Conservation (phyloP, 2,113 vertebrate genomes). For the Neopipo cinnamomea region DNA sequence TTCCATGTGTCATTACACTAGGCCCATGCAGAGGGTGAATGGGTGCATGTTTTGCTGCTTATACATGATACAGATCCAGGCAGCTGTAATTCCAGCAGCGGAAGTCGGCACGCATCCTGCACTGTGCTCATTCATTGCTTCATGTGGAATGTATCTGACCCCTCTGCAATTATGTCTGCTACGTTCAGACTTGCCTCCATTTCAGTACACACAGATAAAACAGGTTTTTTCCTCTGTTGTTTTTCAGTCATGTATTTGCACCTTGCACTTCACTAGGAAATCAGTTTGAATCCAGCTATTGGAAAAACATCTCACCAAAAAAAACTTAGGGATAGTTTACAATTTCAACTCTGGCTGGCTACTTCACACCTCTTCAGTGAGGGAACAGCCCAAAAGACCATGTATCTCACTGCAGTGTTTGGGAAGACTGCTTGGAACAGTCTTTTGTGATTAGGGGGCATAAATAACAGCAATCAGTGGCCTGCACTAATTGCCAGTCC, state of each 20-base stretch:
- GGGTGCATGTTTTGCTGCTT: not conserved
- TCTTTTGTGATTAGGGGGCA: not conserved
- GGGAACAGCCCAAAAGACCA: not conserved
- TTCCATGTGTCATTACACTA: rapidly evolving
- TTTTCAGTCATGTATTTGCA: not conserved
- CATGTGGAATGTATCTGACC: not conserved
- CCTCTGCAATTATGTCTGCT: not conserved
- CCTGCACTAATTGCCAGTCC: not conserved
- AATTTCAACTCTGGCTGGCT: not conserved
- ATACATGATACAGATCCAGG: not conserved
- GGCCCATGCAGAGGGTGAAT: rapidly evolving
- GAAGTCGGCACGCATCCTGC: not conserved
- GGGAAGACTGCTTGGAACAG: not conserved
- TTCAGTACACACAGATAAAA: not conserved
- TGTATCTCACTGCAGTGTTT: not conserved
- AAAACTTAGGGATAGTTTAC: not conserved
- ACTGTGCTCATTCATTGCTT: not conserved
- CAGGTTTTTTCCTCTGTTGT: not conserved
- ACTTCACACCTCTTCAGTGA: not conserved
- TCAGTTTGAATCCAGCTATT: not conserved
- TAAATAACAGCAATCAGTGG: not conserved
- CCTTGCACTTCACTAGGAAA: not conserved
- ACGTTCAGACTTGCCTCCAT: not conserved
- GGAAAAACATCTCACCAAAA: not conserved
- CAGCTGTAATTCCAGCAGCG: rapidly evolving